Evolutionary conservation across 1,140 invertebrate genomes (phyloP).

Genomic region (Cotesia glomerata): DNA sequence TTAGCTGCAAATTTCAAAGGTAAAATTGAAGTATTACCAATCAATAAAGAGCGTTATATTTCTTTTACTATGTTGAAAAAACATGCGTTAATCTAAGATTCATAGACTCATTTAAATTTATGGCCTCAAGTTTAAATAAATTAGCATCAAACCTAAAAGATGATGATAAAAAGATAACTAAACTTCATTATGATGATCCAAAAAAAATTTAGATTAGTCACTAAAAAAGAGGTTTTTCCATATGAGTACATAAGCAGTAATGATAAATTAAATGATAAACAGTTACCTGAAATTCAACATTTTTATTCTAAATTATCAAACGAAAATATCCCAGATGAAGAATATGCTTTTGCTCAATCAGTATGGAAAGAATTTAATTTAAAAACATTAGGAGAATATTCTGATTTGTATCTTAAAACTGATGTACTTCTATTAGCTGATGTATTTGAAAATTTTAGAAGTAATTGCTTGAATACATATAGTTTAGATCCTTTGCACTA

Average conservation of each 20-base stretch:
- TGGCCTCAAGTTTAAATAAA: constrained; percentile 34
- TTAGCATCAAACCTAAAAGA: constrained; percentile 29
- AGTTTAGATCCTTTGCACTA: no score
- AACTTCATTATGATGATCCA: constrained; percentile 23
- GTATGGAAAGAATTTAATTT: constrained; percentile 54
- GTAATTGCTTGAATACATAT: no score
- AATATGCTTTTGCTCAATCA: constrained; percentile 51
- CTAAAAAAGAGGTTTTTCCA: constrained; percentile 38
- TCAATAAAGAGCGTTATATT: constrained; percentile 43
- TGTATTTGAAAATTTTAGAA: no score
- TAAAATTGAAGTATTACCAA: constrained; percentile 12
- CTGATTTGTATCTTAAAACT: no score
- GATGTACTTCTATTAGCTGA: no score
- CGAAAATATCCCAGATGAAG: constrained; percentile 39
- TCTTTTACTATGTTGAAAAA: constrained; percentile 31
- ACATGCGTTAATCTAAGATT: constrained; percentile 26
- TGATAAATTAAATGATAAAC: constrained; percentile 36
- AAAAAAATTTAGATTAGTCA: constrained; percentile 34
- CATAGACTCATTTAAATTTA: constrained; percentile 37
- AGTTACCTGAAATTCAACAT: constrained; percentile 32
- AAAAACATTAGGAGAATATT: constrained; percentile 54
- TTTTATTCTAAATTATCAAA: constrained; percentile 52
- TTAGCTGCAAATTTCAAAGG: constrained; percentile 23
- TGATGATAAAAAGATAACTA: constrained; percentile 24
- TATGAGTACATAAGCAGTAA: constrained; percentile 46